phyloP scores from a whole-genome alignment of 2,888 invertebrate species.

The Amblyteles armatorius region DNA sequence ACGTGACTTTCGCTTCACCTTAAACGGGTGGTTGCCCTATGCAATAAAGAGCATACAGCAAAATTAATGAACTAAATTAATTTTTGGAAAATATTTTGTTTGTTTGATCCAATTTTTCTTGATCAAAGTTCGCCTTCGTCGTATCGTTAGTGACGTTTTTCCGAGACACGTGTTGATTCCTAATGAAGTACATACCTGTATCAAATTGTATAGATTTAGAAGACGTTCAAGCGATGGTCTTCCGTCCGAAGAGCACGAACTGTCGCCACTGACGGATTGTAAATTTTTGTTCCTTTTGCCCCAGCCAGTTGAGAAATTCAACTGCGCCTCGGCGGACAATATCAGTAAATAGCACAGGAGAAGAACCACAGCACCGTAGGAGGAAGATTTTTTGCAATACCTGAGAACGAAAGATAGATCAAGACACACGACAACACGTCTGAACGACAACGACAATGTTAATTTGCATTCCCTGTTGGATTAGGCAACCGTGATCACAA shows the following conservation, averaged over 20 bases:
- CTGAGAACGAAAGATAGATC: conserved; percentile 37
- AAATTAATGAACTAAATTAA: too few relatives aligned
- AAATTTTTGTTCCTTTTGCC: conserved; percentile 76
- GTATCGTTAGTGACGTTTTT: background rate
- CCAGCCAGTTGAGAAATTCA: conserved; percentile 81
- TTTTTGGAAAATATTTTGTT: too few relatives aligned
- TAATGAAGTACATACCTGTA: conserved; percentile 71
- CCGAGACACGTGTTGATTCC: background rate
- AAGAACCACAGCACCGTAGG: conserved; percentile 54
- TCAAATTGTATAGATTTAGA: conserved; percentile 73
- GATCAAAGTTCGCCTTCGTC: background rate
- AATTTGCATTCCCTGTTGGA: background rate
- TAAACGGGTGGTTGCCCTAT: too few relatives aligned
- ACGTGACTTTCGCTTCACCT: too few relatives aligned
- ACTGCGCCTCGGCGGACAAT: conserved; percentile 73
- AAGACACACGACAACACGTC: background rate
- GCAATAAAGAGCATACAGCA: too few relatives aligned
- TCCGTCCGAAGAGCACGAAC: conserved; percentile 63
- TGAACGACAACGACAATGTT: background rate
- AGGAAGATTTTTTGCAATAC: conserved; percentile 61
- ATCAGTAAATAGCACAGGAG: conserved; percentile 66
- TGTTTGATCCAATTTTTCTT: background rate
- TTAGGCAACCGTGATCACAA: background rate
- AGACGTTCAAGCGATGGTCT: conserved; percentile 74
- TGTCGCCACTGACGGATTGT: conserved; percentile 59